These are phyloP conservation scores for Perdita meconis DNA, from an alignment of 2,888 invertebrate species.

Conservation along the genomic window DNA sequence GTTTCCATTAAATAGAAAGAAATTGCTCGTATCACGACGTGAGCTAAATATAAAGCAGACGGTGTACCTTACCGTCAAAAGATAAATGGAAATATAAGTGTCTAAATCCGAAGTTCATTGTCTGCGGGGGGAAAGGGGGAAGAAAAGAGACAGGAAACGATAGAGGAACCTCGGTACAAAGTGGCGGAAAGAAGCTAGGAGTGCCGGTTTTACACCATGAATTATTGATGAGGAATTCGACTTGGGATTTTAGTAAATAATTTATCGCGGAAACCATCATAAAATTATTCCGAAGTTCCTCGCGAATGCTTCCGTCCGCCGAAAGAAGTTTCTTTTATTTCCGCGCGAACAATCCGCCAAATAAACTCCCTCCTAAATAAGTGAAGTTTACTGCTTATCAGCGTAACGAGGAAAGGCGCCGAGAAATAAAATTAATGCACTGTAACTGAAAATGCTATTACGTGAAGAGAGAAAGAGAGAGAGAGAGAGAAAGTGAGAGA, in stretches of 20 bases:
- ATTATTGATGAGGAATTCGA: slow-evolving; percentile 58
- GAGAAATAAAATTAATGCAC: slow-evolving; percentile 11
- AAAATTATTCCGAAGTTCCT: slow-evolving; percentile 39
- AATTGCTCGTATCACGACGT: background rate
- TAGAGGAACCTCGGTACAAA: slow-evolving; percentile 36
- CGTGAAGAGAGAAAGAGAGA: no score
- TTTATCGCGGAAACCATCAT: slow-evolving; percentile 41
- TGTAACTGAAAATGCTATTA: background rate
- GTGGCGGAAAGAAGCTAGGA: slow-evolving; percentile 37
- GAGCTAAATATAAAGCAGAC: slow-evolving; percentile 21
- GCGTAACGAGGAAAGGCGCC: slow-evolving; percentile 13
- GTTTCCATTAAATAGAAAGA: background rate
- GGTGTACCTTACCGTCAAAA: slow-evolving; percentile 7
- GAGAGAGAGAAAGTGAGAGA: no score
- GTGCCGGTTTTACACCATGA: slow-evolving; percentile 31
- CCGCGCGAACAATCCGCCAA: slow-evolving; percentile 2
- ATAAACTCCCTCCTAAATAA: slow-evolving; percentile 34
- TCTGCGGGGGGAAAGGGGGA: background rate
- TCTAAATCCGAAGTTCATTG: slow-evolving; percentile 42
- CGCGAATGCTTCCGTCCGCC: background rate
- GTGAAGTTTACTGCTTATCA: slow-evolving; percentile 22
- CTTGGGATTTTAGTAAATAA: slow-evolving; percentile 51
- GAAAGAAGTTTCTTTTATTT: slow-evolving; percentile 31
- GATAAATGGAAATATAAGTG: slow-evolving; percentile 51
- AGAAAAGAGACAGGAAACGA: background rate